These are phyloP conservation scores for Oceanodroma leucorhoa DNA, from an alignment of 2,797 vertebrate species.

Conservation along the genomic window DNA sequence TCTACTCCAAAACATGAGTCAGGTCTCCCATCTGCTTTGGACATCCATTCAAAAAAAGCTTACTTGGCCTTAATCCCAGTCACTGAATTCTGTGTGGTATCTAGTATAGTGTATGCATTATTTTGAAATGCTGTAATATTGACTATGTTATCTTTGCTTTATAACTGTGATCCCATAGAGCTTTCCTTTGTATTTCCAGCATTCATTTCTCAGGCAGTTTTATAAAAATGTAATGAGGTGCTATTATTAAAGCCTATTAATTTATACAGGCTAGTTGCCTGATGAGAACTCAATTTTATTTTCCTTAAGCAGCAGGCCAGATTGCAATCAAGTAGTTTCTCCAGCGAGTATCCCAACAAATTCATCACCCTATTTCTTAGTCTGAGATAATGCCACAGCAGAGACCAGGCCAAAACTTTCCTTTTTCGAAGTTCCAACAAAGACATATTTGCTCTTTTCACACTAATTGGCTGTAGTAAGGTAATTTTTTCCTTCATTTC, in stretches of 20 bases:
- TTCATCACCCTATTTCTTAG: conserved; percentile 58
- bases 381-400: conserved; percentile 54
- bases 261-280: conserved; percentile 56
- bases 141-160: conserved; percentile 63
- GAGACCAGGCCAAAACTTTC: conserved; percentile 1
- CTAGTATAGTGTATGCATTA: conserved; percentile 2
- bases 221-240: conserved; percentile 69
- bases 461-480: not conserved
- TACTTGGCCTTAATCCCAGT: conserved; percentile 46
- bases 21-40: conserved; percentile 57
- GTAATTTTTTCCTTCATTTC: not conserved
- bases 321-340: conserved; percentile 67
- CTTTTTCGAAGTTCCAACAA: conserved; percentile 2
- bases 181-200: conserved; percentile 54
- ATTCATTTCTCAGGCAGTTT: conserved; percentile 63
- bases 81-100: conserved; percentile 54
- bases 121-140: conserved; percentile 66
- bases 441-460: conserved; percentile 31
- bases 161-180: conserved; percentile 55
- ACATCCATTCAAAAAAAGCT: conserved; percentile 50
- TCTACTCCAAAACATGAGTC: conserved; percentile 46
- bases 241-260: conserved; percentile 70
- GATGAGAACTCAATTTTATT: conserved; percentile 68
- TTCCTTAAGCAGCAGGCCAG: conserved; percentile 65
- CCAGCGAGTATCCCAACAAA: conserved; percentile 49